These are phyloP conservation scores for Trachurus trachurus DNA, from an alignment of 2,797 vertebrate species.

Conservation along the genomic window DNA sequence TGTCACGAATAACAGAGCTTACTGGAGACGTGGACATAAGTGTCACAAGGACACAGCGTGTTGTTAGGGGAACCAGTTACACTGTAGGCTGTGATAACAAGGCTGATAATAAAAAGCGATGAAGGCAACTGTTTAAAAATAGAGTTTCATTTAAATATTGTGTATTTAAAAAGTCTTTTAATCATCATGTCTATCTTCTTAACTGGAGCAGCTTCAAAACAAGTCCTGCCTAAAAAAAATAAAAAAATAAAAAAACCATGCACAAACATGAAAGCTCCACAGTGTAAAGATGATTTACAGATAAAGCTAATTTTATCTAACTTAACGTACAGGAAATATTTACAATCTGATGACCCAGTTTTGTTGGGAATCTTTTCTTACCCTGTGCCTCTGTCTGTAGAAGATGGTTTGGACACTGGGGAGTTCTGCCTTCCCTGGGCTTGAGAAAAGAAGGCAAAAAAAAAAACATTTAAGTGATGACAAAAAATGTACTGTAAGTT, in stretches of 20 bases:
- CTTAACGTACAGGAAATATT: not conserved
- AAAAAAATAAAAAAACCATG: no score
- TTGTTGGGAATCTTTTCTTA: constrained; percentile 54
- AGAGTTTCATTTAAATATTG: not conserved
- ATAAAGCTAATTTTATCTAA: not conserved
- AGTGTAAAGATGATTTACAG: not conserved
- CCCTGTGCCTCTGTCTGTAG: constrained; percentile 83
- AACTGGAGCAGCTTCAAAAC: no score
- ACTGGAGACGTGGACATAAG: no score
- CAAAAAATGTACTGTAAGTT: not conserved
- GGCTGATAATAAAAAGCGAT: not conserved
- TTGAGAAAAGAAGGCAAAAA: constrained; percentile 42
- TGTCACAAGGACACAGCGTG: no score
- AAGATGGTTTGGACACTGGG: constrained; percentile 78
- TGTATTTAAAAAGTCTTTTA: not conserved
- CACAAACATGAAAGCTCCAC: not conserved
- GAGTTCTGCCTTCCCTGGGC: constrained; percentile 82
- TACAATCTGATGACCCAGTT: not conserved
- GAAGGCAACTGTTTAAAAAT: constrained; percentile 1
- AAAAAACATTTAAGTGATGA: not conserved
- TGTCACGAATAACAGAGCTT: not conserved
- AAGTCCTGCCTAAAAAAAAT: no score
- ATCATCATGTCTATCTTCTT: no score
- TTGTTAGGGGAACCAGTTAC: no score
- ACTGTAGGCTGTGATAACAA: not conserved